Evolutionary conservation across 2,888 invertebrate genomes (phyloP).

Genomic region (Metalampra italica): DNA sequence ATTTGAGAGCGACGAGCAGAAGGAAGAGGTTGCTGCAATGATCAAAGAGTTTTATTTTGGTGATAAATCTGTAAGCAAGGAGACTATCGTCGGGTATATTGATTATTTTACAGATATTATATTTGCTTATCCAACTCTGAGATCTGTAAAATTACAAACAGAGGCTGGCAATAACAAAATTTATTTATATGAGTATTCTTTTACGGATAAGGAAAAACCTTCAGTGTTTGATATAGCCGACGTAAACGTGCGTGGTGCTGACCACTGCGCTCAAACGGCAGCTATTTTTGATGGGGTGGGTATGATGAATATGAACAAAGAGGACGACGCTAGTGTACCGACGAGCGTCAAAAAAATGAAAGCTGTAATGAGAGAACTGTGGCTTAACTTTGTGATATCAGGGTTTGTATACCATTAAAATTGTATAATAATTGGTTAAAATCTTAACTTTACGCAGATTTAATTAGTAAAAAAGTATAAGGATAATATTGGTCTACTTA

Average conservation of each 20-base stretch:
- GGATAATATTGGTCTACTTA: too few species aligned
- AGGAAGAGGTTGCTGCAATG: conserved; percentile 24
- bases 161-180: conserved; percentile 29
- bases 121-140: conserved; percentile 24
- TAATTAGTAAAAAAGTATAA: too few species aligned
- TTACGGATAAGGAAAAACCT: conserved; percentile 23
- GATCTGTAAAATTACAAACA: conserved; percentile 24
- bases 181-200: conserved; percentile 37
- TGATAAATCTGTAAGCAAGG: conserved; percentile 21
- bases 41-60: conserved; percentile 40
- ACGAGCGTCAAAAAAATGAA: conserved; percentile 24
- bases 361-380: conserved; percentile 25
- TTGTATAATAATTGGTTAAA: too few species aligned
- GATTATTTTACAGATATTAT: conserved; percentile 36
- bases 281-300: conserved; percentile 24
- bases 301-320: not conserved
- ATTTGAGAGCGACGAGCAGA: conserved; percentile 29
- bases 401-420: conserved; percentile 28
- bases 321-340: conserved; percentile 15
- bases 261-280: conserved; percentile 29
- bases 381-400: conserved; percentile 39
- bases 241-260: conserved; percentile 26
- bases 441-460: too few species aligned
- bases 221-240: conserved; percentile 13
- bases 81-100: conserved; percentile 28